Conservation (phyloP, 2,888 invertebrate species). For the Rotaria magnacalcarata region DNA sequence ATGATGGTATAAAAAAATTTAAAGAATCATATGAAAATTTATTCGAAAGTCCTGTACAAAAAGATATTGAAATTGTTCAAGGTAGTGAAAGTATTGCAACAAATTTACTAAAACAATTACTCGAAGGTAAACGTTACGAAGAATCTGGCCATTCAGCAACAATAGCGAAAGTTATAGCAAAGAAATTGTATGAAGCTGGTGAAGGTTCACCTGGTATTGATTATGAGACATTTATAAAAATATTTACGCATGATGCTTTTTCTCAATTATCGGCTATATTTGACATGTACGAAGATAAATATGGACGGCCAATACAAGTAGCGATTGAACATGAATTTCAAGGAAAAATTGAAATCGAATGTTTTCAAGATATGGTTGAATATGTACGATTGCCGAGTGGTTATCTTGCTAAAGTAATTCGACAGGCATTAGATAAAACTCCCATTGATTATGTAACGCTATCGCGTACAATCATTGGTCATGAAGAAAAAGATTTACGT, state of each 20-base stretch:
- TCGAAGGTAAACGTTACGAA: slow-evolving; percentile 30
- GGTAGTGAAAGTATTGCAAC: not conserved
- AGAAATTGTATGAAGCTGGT: slow-evolving; percentile 21
- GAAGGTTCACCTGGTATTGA: slow-evolving; percentile 8
- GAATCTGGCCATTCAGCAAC: not conserved
- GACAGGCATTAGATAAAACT: not conserved
- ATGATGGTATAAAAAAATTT: not conserved
- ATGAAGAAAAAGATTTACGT: slow-evolving; percentile 4
- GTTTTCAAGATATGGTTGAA: slow-evolving; percentile 27
- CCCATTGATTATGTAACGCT: not conserved
- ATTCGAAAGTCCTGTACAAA: not conserved
- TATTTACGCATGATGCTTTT: not conserved
- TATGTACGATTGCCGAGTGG: not conserved
- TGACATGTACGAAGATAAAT: slow-evolving; percentile 34
- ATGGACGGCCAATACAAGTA: not conserved
- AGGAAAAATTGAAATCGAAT: not conserved
- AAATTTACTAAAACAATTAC: not conserved
- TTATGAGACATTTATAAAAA: slow-evolving; percentile 10
- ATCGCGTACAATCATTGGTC: not conserved
- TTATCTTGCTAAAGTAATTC: not conserved
- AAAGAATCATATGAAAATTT: not conserved
- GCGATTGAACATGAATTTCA: slow-evolving; percentile 23
- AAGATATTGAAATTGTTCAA: not conserved
- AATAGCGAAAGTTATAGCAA: not conserved
- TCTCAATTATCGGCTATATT: slow-evolving; percentile 31